phyloP scores from a whole-genome alignment of 2,888 invertebrate species.

The Tipula confusa region DNA sequence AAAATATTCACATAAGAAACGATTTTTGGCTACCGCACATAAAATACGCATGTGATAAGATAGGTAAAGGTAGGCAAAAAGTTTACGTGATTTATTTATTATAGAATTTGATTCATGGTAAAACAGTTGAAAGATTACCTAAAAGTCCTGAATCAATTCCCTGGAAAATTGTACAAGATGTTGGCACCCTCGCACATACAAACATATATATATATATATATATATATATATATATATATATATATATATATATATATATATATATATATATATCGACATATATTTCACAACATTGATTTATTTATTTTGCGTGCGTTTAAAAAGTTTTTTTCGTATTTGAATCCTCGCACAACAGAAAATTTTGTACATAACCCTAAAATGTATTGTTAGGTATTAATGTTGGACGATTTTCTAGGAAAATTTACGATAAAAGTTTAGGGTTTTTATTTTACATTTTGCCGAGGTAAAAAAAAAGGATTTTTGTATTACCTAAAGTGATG shows the following conservation, averaged over 20 bases:
- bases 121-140: neutral
- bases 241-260: too few species aligned
- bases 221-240: too few species aligned
- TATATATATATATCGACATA: too few species aligned
- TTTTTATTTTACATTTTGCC: neutral
- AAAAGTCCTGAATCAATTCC: neutral
- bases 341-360: neutral
- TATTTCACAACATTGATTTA: neutral
- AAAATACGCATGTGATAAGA: neutral
- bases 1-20: neutral
- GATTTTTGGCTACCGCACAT: neutral
- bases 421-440: neutral
- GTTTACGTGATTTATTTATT: neutral
- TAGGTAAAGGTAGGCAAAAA: neutral
- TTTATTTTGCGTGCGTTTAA: neutral
- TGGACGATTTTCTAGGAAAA: neutral
- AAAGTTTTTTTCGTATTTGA: neutral
- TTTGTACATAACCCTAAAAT: neutral
- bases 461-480: neutral
- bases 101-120: neutral
- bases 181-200: neutral
- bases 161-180: neutral
- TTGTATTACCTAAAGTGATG: neutral
- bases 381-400: neutral
- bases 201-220: too few species aligned